Base-by-base conservation (phyloP, 1,140 invertebrate genomes). In the Drosophila rufa region DNA sequence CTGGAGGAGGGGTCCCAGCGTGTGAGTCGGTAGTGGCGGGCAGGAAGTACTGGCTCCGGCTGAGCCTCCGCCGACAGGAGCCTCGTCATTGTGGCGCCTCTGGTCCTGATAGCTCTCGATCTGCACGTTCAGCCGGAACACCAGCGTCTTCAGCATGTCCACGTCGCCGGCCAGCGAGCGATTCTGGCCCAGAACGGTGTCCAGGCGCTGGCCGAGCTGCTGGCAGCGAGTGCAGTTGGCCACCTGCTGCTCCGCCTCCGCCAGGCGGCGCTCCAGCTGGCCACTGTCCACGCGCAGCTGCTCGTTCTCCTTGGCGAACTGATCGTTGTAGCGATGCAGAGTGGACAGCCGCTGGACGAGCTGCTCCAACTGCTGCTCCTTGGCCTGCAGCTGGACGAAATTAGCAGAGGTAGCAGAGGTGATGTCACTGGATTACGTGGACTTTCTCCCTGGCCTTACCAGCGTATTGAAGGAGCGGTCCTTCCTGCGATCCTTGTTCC, bases 91-190 rank as follows among this genome's bases (percentile, higher is more conserved):
- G 2, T 50, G 66, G 6, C 76, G 67, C 45, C 79, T 59, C 53
- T 58, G 95, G 68, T 96, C 95, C 91, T 96, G 95, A 89, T 96
- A 96, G 27, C 93, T 93, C 82, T 95, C 95, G 42, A 96, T 92
- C 80, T 96, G 95, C 19, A 95, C 93, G 82, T 96, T 96, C 36
- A 96, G 91, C 9, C 94, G 94, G 53, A 95, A 96, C 64, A 96
- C 94, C 0, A 96, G 93, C 45, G 94, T 95, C 91, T 96, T 96
- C 4, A 96, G 82, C 92, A 96, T 94, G 19, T 93, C 91, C 43
- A 96, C 91, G 84, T 96, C 96, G 79, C 95, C 94, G 25, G 90
- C 91, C 6, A 95, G 82, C 40, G 94, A 94, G 53, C 89, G 77
- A 82, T 95, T 96, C 43, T 94, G 93, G 4, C 84, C 84, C 30